Percentiles rank a stretch among this genome's conserved stretches.
phyloP scores from a whole-genome alignment of 1,140 invertebrate species.

The Oryzaephilus surinamensis region DNA sequence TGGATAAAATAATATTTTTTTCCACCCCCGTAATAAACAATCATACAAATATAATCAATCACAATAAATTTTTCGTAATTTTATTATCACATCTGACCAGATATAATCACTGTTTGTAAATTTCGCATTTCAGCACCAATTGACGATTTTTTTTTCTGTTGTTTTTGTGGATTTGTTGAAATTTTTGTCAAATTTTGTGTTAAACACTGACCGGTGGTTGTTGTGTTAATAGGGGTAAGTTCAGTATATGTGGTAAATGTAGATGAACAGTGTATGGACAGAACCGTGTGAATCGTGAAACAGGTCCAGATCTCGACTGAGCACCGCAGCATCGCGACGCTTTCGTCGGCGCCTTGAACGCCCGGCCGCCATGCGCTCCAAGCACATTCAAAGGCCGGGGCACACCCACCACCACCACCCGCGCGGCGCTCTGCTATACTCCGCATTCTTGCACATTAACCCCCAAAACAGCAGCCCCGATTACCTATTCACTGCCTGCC shows the following conservation, averaged over 20 bases:
- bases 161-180: too few species aligned
- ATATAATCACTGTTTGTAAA: too few species aligned
- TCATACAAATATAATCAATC: too few species aligned
- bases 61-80: too few species aligned
- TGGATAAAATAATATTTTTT: too few species aligned
- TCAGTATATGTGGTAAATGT: not conserved
- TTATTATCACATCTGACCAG: too few species aligned
- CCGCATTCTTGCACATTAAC: conserved; percentile 33
- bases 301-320: conserved; percentile 35
- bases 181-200: too few species aligned
- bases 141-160: too few species aligned
- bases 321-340: conserved; percentile 30
- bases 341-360: conserved; percentile 24
- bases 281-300: too few species aligned
- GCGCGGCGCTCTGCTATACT: conserved; percentile 13
- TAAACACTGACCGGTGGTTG: not conserved
- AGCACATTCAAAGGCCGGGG: conserved; percentile 12
- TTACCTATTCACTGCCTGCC: conserved; percentile 26
- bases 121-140: too few species aligned
- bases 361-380: conserved; percentile 20
- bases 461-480: conserved; percentile 31
- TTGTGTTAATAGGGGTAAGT: not conserved
- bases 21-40: too few species aligned
- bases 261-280: conserved; percentile 19
- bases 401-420: conserved; percentile 26